Base-by-base conservation (phyloP, 2,797 vertebrate species). In the Coluber constrictor region DNA sequence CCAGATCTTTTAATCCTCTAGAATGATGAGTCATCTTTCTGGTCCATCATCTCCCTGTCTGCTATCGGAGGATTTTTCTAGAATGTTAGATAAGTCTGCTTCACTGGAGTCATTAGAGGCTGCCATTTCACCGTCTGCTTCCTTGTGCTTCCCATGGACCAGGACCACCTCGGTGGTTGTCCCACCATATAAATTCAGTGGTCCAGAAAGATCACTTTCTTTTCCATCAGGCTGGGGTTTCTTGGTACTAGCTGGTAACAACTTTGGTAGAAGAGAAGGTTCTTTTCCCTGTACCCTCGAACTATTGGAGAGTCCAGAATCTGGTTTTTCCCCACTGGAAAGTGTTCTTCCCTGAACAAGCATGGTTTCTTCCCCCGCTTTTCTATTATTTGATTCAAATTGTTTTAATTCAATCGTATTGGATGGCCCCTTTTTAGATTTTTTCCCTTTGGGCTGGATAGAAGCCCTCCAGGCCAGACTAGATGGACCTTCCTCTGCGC, bases 401-500 rank as follows among this genome's bases (percentile, higher is more conserved):
- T 86, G 87, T 66, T 93, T 87, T 20, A 79, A 56, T 7, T 54
- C 87, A 32, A 23, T 16, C n/a, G 56, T 60, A 91, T 32, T 60
- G 61, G 54, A 51, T 54, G 92, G 23, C 29, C n/a, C 56, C 74
- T n/a, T 90, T 79, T 63, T 93, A n/a, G 86, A 29, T 61, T n/a
- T 56, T 55, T 91, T 91, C n/a, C 12, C 90, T 86, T 89, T 60
- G 13, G 66, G 23, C 86, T 11, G 51, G 43, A 37, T 89, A 79
- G 57, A 56, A 4, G 57, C 51, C 86, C 59, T 89, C 59, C 59
- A 86, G 29, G 70, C n/a, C 59, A 57, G 70, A 63, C 3, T 90
- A 47, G 93, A 93, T 37, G 93, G 70, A 12, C 93, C 93, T 23
- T 93, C 93, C 51, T 93, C 93, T 18, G 90, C 90, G 16, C 29